Conservation (phyloP, 1,140 invertebrate species). For the Oncopodura yosiiana region DNA sequence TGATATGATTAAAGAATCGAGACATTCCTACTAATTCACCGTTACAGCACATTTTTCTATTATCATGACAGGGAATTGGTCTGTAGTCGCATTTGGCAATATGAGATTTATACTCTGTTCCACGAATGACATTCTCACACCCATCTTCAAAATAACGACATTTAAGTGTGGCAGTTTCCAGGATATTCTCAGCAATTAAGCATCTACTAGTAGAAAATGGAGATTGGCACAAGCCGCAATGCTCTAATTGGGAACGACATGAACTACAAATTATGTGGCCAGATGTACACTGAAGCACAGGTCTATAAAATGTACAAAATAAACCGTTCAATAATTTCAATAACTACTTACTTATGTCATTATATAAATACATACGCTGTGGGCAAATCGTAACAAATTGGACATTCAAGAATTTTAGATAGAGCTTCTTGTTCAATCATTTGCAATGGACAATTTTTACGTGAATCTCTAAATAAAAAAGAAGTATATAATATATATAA, state of each 20-base stretch:
- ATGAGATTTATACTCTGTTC: background rate
- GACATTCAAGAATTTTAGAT: constrained; percentile 6
- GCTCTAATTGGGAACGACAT: background rate
- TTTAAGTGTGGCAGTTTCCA: constrained; percentile 2
- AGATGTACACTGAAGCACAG: background rate
- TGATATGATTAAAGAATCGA: background rate
- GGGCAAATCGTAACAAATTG: constrained; percentile 3
- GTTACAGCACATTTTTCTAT: background rate
- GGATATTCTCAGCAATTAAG: background rate
- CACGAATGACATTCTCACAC: background rate
- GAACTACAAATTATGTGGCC: constrained; percentile 10
- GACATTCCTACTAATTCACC: background rate
- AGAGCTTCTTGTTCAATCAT: background rate
- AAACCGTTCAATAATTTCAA: too few species aligned
- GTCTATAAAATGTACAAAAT: too few species aligned
- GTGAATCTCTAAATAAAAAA: too few species aligned
- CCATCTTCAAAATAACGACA: constrained; percentile 1
- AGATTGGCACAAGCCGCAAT: background rate
- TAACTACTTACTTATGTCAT: too few species aligned
- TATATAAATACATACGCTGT: too few species aligned
- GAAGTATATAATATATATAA: too few species aligned
- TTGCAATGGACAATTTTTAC: too few species aligned
- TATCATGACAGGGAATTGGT: constrained; percentile 4
- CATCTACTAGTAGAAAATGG: background rate
- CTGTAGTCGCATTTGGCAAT: background rate